Evolutionary conservation across 2,113 vertebrate genomes (phyloP).

Genomic region (Epinephelus cyanopodus): DNA sequence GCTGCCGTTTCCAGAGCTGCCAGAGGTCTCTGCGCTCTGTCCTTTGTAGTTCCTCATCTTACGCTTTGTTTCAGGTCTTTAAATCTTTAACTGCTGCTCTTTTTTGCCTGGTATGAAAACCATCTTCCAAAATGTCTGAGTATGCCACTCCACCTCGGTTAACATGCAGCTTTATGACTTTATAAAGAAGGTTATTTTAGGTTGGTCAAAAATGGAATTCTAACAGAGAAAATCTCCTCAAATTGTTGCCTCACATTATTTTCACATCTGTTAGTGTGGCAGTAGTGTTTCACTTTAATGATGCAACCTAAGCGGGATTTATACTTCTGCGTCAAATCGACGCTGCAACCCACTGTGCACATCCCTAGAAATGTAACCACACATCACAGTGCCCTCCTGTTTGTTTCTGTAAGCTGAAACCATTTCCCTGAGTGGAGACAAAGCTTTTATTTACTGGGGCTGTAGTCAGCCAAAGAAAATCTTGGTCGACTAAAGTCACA

Average conservation of each 20-base stretch:
- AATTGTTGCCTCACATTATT: too few relatives aligned
- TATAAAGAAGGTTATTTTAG: background rate
- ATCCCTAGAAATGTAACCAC: too few relatives aligned
- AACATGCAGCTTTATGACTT: conserved; percentile 5
- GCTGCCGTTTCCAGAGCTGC: too few relatives aligned
- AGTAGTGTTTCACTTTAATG: background rate
- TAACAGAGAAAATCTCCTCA: background rate
- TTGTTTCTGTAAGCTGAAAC: too few relatives aligned
- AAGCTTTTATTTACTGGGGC: too few relatives aligned
- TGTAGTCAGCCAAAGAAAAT: too few relatives aligned
- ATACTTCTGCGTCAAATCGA: too few relatives aligned
- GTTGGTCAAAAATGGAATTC: conserved; percentile 18
- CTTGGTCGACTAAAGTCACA: too few relatives aligned
- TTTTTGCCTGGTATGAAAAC: conserved; percentile 1
- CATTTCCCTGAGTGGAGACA: too few relatives aligned
- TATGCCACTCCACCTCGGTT: background rate
- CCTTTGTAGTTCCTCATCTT: background rate
- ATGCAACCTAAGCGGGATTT: background rate
- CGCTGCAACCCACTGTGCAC: too few relatives aligned
- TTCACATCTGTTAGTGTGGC: background rate
- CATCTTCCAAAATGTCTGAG: background rate
- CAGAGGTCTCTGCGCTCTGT: background rate
- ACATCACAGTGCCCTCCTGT: too few relatives aligned
- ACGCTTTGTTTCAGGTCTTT: background rate
- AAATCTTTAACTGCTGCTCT: conserved; percentile 2